Evolutionary conservation across 2,113 vertebrate species (phyloP).

Genomic region (Prionailurus viverrinus): DNA sequence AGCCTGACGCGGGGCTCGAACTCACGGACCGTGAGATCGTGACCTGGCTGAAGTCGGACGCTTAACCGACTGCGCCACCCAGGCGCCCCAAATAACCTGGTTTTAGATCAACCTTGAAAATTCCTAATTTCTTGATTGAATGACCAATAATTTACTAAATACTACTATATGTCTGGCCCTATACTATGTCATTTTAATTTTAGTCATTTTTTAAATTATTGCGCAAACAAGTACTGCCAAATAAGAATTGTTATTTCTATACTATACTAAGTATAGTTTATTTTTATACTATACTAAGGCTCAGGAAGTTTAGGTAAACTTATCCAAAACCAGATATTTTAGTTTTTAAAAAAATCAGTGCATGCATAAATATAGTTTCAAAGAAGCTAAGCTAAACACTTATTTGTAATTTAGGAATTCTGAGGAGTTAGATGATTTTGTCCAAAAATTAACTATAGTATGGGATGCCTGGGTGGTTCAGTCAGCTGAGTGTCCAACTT

Average conservation of each 20-base stretch:
- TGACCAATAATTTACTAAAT: conserved; percentile 29
- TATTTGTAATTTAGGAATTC: conserved; percentile 48
- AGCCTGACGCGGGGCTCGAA: too few species aligned
- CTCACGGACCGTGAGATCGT: too few species aligned
- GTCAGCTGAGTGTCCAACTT: too few species aligned
- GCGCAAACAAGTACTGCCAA: neutral
- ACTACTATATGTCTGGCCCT: neutral
- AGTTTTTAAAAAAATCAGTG: neutral
- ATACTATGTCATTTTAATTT: neutral
- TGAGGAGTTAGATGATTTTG: conserved; percentile 12
- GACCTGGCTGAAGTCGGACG: too few species aligned
- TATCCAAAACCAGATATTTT: neutral
- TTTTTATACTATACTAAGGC: neutral
- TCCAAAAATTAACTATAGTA: neutral
- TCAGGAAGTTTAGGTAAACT: conserved; percentile 26
- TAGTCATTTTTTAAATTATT: conserved; percentile 27
- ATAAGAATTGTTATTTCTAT: conserved; percentile 21
- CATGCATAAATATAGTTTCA: conserved; percentile 11
- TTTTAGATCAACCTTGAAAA: conserved; percentile 39
- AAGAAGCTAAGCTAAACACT: neutral
- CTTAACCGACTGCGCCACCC: too few species aligned
- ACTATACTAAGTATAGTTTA: neutral
- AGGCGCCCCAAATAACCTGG: neutral
- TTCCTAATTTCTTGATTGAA: neutral
- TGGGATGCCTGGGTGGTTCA: too few species aligned